Evolutionary conservation across 1,140 invertebrate species (phyloP), one percentile per base, ranked within the genome.

Genomic region (Pseudomyrmex flavicornis): DNA sequence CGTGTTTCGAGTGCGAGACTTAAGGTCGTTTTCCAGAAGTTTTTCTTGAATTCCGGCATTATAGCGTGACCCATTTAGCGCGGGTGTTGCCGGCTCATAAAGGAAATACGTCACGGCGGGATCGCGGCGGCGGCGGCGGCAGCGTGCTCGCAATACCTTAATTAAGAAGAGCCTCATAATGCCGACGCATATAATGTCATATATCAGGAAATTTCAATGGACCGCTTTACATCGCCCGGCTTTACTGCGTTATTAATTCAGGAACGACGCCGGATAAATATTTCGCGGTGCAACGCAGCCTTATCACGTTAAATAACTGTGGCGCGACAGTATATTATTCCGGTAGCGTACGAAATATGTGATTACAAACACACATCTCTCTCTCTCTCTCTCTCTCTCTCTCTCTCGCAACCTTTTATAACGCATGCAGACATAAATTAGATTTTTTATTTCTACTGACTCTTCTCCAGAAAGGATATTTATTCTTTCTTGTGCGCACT

Each of bases 161-260:
- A 80, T 80, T 80, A 84, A 79, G 82, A 84, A 84, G 75, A 68
- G 61, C 75, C 63, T 80, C 65, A 84, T 84, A 80, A 84, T 84
- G 74, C 82, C 65, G 76, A 75, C 63, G 52, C 65, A 54, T 68
- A 61, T 77, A 80, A 59, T 84, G 75, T 68, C 63, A 59, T 84
- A 84, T 84, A 84, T 84, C 65, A 84, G 75, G 75, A 77, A 77
- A 80, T 84, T 84, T 84, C 75, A 84, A 84, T 80, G 62, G 82
- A 61, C 82, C 75, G 75, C 75, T 80, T 80, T 80, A 59, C 76
- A 48, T 48, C 56, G 75, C 65, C 59, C 48, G 75, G 75, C 63
- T 83, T 66, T 77, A 46, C 63, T 52, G 63, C 82, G 62, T 69
- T 84, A 84, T 84, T 84, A 84, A 84, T 84, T 84, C 82, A 61